Percentiles rank a stretch among this genome's conserved stretches.
phyloP scores from a whole-genome alignment of 2,888 invertebrate species.

The Apodemia hepburni region DNA sequence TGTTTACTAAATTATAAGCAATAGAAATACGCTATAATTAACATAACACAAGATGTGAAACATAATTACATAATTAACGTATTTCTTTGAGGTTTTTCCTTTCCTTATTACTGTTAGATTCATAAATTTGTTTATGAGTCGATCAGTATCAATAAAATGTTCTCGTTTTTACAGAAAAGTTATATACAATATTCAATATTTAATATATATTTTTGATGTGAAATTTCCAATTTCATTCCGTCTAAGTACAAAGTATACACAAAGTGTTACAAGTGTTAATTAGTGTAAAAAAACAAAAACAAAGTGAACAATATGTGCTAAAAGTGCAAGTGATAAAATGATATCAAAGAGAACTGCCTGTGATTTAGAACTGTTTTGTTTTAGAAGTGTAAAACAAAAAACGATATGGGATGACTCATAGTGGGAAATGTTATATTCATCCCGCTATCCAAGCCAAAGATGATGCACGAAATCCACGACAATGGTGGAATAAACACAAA shows the following conservation, averaged over 20 bases:
- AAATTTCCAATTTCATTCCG: slow-evolving; percentile 61
- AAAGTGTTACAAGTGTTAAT: slow-evolving; percentile 43
- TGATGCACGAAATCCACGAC: slow-evolving; percentile 79
- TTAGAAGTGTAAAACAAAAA: slow-evolving; percentile 64
- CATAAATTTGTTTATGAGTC: slow-evolving; percentile 65
- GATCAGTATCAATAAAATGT: slow-evolving; percentile 48
- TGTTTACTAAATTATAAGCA: too few relatives aligned
- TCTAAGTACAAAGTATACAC: slow-evolving; percentile 70
- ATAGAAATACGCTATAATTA: too few relatives aligned
- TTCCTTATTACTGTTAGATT: slow-evolving; percentile 54
- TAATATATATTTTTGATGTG: slow-evolving; percentile 65
- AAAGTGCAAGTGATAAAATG: slow-evolving; percentile 58
- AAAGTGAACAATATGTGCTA: slow-evolving; percentile 52
- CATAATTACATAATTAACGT: slow-evolving; percentile 29
- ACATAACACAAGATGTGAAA: too few relatives aligned
- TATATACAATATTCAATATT: slow-evolving; percentile 51
- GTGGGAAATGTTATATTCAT: slow-evolving; percentile 72
- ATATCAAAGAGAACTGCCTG: slow-evolving; percentile 46
- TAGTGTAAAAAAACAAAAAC: slow-evolving; percentile 35
- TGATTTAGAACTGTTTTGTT: slow-evolving; percentile 53
- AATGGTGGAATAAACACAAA: slow-evolving; percentile 69
- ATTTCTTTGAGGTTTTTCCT: slow-evolving; percentile 57
- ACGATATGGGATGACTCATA: slow-evolving; percentile 79
- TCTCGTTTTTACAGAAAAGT: slow-evolving; percentile 56
- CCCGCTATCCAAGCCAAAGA: slow-evolving; percentile 68